Evolutionary conservation across 2,113 vertebrate species (phyloP).

Genomic region (Hippocampus guttulatus): DNA sequence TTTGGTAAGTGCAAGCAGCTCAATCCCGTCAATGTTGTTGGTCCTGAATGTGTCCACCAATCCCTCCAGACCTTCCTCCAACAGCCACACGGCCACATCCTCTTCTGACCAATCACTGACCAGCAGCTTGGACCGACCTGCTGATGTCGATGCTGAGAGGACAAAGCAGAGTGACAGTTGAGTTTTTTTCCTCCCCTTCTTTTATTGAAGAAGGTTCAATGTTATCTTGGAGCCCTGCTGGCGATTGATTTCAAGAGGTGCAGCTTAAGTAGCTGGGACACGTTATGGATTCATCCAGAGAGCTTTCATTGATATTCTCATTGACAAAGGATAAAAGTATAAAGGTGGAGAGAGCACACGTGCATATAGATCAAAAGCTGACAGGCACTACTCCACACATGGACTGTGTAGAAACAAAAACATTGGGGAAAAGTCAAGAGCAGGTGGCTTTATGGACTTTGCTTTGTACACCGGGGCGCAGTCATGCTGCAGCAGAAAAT

Average conservation of each 20-base stretch:
- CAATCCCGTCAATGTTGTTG: conserved; percentile 91
- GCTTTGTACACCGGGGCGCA: neutral
- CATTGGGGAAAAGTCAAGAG: neutral
- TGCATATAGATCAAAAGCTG: conserved; percentile 3
- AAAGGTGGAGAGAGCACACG: conserved; percentile 12
- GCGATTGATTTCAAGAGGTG: conserved; percentile 31
- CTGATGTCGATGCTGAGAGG: conserved; percentile 58
- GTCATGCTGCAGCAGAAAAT: neutral
- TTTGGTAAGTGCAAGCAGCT: conserved; percentile 85
- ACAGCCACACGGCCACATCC: conserved; percentile 87
- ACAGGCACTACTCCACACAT: neutral
- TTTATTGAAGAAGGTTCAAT: conserved; percentile 31
- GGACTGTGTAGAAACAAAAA: neutral
- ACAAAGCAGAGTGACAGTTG: conserved; percentile 34
- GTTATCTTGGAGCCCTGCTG: conserved; percentile 23
- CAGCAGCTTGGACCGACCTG: conserved; percentile 62
- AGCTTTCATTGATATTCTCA: conserved; percentile 25
- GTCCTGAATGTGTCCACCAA: conserved; percentile 79
- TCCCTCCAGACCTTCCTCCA: conserved; percentile 74
- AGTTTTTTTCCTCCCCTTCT: neutral
- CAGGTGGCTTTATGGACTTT: neutral
- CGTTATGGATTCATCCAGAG: conserved; percentile 22
- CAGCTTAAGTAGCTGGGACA: neutral
- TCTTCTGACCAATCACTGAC: conserved; percentile 86
- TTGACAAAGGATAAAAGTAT: conserved; percentile 4